A percentile compares a stretch with the other conserved stretches of the same genome.
Conservation (phyloP, 2,113 vertebrate genomes). For the Globicephala melas region DNA sequence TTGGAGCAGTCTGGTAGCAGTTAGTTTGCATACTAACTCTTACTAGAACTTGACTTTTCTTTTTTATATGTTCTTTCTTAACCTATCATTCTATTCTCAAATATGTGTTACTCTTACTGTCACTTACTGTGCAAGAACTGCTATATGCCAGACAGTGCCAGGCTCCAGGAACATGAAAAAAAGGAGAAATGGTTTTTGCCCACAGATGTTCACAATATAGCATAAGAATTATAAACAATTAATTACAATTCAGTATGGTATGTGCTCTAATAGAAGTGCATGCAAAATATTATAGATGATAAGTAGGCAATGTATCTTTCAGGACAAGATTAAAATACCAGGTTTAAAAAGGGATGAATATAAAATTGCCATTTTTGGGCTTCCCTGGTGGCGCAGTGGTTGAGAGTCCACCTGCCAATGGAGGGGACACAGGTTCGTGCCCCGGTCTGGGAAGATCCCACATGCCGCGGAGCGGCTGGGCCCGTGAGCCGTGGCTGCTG, state of each 20-base stretch:
- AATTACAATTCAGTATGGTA: neutral
- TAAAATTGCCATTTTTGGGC: constrained; percentile 32
- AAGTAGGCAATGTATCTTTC: neutral
- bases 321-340: constrained; percentile 32
- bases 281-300: neutral
- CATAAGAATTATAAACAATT: neutral
- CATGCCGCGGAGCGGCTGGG: too few species aligned
- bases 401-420: too few species aligned
- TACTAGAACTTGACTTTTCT: neutral
- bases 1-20: neutral
- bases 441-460: too few species aligned
- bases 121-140: neutral
- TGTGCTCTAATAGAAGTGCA: neutral
- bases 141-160: neutral
- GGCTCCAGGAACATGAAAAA: neutral
- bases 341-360: neutral
- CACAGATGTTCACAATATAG: neutral
- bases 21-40: neutral
- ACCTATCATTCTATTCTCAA: neutral
- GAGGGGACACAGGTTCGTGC: too few species aligned
- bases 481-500: too few species aligned
- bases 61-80: constrained; percentile 5
- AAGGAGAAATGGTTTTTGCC: constrained; percentile 1
- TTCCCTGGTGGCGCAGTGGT: too few species aligned
- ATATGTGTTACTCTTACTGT: neutral